Base-by-base conservation (phyloP, 2,113 vertebrate genomes). In the Colistium nudipinnis region DNA sequence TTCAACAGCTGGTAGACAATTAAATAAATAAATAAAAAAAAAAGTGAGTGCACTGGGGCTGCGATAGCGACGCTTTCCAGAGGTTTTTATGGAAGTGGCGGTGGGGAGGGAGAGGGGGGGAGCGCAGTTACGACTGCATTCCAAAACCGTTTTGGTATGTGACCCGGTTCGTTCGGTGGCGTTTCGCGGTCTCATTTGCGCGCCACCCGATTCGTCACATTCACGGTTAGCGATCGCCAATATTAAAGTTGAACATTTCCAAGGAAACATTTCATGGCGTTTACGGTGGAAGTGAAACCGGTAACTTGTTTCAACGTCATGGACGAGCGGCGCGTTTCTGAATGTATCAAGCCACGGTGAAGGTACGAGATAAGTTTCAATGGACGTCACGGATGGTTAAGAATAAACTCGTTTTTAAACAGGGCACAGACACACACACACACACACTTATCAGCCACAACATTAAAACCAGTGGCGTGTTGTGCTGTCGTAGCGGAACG, bases 1-100 rank as follows among this genome's bases (percentile, higher is more conserved):
- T 76, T 72, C 82, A 90, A 81, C 89, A 92, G 85, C 87, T 90
- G 89, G 73, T 72, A 73, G 76, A 86, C 80, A 76, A 85, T 88
- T n/a, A n/a, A n/a, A n/a, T n/a, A n/a, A n/a, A n/a, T n/a, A n/a
- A 45, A 45, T 20, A 31, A 31, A 31, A 31, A 86, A 90, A 81
- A 73, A 84, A 75, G 63, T 74, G 67, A 81, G 74, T 62, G 74
- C 79, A 74, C 44, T 67, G 71, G 49, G 49, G 63, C 74, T 53
- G 73, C 38, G 79, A 78, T 63, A 63, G 69, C 67, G 73, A 82
- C 80, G 70, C 53, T 64, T 83, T 85, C 69, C 80, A 75, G 70
- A 78, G 67, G 71, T 81, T 82, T n/a, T 87, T 77, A 72, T 63
- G 31, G 61, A 48, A n/a, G n/a, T n/a, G n/a, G n/a, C n/a, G n/a